These are phyloP conservation scores for Zosterops japonicus DNA, from an alignment of 2,113 vertebrate genomes.

Conservation along the genomic window DNA sequence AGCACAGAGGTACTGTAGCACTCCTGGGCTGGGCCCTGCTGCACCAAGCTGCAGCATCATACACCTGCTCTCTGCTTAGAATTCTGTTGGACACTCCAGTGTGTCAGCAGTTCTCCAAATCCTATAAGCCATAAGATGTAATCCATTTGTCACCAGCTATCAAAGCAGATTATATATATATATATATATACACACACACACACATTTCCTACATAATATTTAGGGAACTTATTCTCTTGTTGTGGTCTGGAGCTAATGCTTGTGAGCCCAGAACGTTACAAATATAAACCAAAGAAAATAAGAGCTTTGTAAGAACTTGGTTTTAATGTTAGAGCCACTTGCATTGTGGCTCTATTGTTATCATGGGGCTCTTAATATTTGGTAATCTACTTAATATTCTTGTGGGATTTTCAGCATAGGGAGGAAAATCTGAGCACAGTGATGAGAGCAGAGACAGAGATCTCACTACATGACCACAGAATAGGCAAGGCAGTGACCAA, in stretches of 20 bases:
- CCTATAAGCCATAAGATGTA: neutral
- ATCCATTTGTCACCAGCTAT: neutral
- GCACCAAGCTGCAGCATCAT: neutral
- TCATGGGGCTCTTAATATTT: neutral
- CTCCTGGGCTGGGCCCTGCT: neutral
- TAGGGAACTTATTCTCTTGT: neutral
- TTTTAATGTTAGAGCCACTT: neutral
- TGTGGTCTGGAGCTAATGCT: neutral
- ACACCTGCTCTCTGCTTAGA: neutral
- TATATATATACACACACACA: too few relatives aligned
- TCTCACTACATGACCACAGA: neutral
- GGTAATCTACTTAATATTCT: neutral
- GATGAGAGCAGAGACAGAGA: neutral
- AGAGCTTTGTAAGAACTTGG: neutral
- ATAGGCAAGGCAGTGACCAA: neutral
- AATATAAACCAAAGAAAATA: neutral
- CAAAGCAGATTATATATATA: neutral
- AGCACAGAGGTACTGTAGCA: neutral
- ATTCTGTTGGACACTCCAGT: neutral
- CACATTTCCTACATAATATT: neutral
- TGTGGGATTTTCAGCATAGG: neutral
- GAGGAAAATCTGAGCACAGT: neutral
- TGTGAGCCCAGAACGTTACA: neutral
- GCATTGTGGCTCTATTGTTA: neutral
- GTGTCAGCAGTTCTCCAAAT: neutral